Percentiles rank a stretch among this genome's conserved stretches.
These are phyloP conservation scores for Calephelis nemesis DNA, from an alignment of 1,140 invertebrate species.

Conservation along the genomic window DNA sequence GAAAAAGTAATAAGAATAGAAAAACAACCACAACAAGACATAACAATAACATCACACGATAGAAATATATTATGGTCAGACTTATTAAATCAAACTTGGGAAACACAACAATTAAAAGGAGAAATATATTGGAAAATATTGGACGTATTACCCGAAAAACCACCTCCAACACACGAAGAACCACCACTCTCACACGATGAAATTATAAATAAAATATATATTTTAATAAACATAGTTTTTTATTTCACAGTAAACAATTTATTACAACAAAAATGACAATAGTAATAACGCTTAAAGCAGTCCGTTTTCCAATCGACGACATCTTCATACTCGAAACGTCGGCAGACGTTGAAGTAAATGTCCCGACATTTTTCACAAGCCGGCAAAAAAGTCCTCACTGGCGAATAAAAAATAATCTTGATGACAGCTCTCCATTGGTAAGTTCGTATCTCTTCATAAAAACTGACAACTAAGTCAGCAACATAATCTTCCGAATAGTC, in stretches of 20 bases:
- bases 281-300: background rate
- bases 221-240: background rate
- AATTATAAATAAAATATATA: too few species aligned
- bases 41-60: conserved; percentile 1
- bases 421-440: background rate
- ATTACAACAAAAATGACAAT: background rate
- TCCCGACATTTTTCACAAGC: background rate
- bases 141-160: too few species aligned
- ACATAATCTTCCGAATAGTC: background rate
- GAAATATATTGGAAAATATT: background rate
- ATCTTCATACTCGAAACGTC: conserved; percentile 7
- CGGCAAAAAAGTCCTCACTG: conserved; percentile 1
- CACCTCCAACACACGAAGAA: too few species aligned
- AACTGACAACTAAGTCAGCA: background rate
- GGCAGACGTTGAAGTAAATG: background rate
- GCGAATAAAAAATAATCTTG: background rate
- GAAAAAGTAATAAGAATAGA: background rate
- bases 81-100: background rate
- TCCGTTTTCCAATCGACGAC: background rate
- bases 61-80: background rate
- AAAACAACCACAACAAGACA: background rate
- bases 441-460: background rate
- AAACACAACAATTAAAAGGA: background rate
- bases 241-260: background rate
- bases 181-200: too few species aligned